These are phyloP conservation scores for Sphaerophoria rueppellii DNA, from an alignment of 2,888 invertebrate species.

Conservation along the genomic window DNA sequence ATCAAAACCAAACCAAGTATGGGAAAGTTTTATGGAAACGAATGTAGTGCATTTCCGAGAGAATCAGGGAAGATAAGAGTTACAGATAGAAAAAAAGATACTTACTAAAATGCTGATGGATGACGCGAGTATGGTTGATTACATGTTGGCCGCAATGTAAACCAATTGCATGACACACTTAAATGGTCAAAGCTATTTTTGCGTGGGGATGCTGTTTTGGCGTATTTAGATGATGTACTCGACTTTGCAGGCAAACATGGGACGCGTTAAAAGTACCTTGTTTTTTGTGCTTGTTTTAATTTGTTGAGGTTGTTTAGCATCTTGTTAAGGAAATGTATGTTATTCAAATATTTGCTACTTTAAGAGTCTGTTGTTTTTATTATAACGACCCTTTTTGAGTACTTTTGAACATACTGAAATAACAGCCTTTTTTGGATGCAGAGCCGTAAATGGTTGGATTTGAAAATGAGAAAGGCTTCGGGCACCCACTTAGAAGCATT, in stretches of 20 bases:
- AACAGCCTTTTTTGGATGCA: no score
- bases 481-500: no score
- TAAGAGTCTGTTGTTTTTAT: no score
- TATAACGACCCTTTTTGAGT: neutral
- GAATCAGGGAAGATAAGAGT: constrained; percentile 60
- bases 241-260: constrained; percentile 42
- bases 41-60: constrained; percentile 59
- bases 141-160: constrained; percentile 27
- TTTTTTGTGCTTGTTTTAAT: constrained; percentile 19
- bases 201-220: constrained; percentile 61
- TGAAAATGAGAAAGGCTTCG: no score
- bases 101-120: neutral
- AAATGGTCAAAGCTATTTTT: constrained; percentile 60
- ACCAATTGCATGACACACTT: constrained; percentile 20
- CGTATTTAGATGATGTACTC: constrained; percentile 25
- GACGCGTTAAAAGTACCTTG: constrained; percentile 26
- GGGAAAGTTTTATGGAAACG: constrained; percentile 32
- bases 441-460: no score
- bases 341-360: neutral
- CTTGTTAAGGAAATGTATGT: constrained; percentile 48
- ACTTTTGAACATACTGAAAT: neutral
- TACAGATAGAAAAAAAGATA: constrained; percentile 13
- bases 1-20: constrained; percentile 32
- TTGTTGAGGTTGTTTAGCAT: constrained; percentile 53
- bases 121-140: constrained; percentile 1